Evolutionary conservation across 2,113 vertebrate species (phyloP).

Genomic region (Todiramphus chloris): DNA sequence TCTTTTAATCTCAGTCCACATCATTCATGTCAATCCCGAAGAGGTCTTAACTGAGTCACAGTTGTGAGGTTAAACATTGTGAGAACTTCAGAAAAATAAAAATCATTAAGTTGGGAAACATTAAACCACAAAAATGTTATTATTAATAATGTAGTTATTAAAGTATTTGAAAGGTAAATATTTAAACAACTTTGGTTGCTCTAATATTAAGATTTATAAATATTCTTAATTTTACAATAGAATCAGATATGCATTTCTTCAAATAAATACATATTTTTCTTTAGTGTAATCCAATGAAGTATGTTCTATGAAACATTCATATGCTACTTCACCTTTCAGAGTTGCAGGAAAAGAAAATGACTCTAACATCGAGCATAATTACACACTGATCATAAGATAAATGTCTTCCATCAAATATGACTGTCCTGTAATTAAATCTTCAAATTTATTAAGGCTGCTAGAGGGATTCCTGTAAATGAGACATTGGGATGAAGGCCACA

Average conservation of each 20-base stretch:
- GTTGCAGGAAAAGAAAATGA: not conserved
- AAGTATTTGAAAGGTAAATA: not conserved
- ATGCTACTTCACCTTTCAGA: not conserved
- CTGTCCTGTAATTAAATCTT: not conserved
- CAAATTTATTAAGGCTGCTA: not conserved
- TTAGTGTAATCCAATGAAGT: not conserved
- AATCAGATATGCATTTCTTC: not conserved
- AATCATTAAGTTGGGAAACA: not conserved
- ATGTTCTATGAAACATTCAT: not conserved
- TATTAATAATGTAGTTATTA: not conserved
- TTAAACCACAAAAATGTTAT: not conserved
- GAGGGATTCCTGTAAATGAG: not conserved
- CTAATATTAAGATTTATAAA: not conserved
- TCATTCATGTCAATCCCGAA: not conserved
- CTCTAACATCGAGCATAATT: not conserved
- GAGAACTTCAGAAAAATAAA: not conserved
- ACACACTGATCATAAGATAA: not conserved
- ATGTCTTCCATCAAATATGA: not conserved
- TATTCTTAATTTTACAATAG: not conserved
- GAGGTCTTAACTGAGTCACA: not conserved
- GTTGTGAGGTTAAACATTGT: not conserved
- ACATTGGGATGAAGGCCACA: not conserved
- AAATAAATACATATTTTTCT: not conserved
- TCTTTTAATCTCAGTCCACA: not conserved
- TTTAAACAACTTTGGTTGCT: not conserved